These are phyloP conservation scores for Chelonoidis abingdonii DNA, from an alignment of 2,113 vertebrate species.

Conservation along the genomic window DNA sequence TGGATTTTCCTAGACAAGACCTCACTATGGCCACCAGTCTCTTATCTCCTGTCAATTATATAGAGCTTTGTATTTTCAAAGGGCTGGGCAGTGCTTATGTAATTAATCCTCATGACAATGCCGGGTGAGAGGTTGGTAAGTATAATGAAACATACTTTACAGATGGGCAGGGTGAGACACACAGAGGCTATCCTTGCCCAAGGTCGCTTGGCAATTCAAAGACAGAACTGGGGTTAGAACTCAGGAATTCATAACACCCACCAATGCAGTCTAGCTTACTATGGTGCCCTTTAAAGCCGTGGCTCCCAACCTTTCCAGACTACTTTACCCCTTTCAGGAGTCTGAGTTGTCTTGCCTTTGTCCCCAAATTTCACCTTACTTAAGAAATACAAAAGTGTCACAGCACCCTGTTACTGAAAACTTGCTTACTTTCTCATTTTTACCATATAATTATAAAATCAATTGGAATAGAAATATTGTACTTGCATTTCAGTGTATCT, in stretches of 20 bases:
- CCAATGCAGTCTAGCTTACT: background rate
- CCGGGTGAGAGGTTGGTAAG: background rate
- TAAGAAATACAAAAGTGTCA: no score
- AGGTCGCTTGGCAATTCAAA: background rate
- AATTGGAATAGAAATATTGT: no score
- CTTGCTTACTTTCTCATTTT: no score
- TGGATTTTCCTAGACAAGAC: background rate
- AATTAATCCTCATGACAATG: background rate
- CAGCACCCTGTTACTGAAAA: no score
- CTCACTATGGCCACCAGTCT: background rate
- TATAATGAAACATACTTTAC: background rate
- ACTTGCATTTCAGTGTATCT: no score
- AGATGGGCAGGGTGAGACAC: background rate
- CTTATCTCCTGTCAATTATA: fast-evolving
- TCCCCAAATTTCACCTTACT: no score
- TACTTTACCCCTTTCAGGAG: no score
- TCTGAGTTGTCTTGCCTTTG: no score
- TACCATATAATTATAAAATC: no score
- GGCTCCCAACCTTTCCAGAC: no score
- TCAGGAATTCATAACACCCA: background rate
- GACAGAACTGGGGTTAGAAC: background rate
- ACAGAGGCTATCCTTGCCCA: background rate
- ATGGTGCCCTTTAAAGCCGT: background rate
- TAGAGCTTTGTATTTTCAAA: background rate
- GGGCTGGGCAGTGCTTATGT: background rate